Conservation (phyloP, 2,888 invertebrate genomes). For the Acanthococcus lagerstroemiae region DNA sequence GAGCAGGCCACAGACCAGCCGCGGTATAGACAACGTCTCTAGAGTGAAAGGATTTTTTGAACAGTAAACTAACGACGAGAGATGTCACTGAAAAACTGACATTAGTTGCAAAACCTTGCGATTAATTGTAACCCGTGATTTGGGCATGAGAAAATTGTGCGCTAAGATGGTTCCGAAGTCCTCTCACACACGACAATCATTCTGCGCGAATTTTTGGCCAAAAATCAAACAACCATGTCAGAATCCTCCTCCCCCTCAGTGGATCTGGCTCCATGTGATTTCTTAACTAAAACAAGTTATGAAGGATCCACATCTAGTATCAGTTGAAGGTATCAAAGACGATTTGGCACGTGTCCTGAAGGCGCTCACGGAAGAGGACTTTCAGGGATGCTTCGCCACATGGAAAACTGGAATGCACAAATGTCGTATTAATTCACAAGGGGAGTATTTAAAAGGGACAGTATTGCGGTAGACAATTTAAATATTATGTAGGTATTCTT, state of each 20-base stretch:
- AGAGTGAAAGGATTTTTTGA: neutral
- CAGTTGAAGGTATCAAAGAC: neutral
- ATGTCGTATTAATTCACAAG: neutral
- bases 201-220: neutral
- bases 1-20: neutral
- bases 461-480: too few relatives aligned
- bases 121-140: too few relatives aligned
- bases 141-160: neutral
- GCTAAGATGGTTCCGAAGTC: neutral
- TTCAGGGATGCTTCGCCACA: neutral
- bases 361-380: neutral
- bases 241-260: neutral
- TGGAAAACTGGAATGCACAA: neutral
- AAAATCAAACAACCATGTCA: neutral
- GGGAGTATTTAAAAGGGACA: neutral
- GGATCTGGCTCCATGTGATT: neutral
- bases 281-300: neutral
- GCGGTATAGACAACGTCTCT: neutral
- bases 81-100: neutral
- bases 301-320: neutral
- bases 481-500: too few relatives aligned
- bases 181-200: neutral
- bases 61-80: neutral
- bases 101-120: neutral
- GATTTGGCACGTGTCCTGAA: neutral